A percentile compares a stretch with the other conserved stretches of the same genome.
These are phyloP conservation scores for Epistrophe eligans DNA, from an alignment of 2,888 invertebrate species.

Conservation along the genomic window DNA sequence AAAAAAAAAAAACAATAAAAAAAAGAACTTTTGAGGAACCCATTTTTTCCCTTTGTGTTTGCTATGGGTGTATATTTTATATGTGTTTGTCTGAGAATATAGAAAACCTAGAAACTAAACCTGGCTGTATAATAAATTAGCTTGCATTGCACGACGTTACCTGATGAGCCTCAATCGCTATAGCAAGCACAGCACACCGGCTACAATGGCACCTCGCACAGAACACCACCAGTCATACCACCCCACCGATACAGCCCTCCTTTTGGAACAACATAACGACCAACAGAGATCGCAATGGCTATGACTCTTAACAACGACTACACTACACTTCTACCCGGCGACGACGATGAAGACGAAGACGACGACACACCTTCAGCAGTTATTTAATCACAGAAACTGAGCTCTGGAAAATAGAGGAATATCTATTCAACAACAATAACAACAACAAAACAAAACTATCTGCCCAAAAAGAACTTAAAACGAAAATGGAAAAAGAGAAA, in stretches of 20 bases:
- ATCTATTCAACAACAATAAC: conserved; percentile 26
- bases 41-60: conserved; percentile 32
- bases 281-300: conserved; percentile 56
- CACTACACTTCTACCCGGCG: not conserved
- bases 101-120: conserved; percentile 70
- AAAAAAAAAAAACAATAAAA: not conserved
- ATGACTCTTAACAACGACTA: conserved; percentile 36
- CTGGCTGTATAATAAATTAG: conserved; percentile 75
- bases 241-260: conserved; percentile 23
- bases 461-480: conserved; percentile 52
- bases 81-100: conserved; percentile 44
- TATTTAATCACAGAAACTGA: conserved; percentile 78
- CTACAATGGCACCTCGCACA: conserved; percentile 64
- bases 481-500: conserved; percentile 71
- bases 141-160: conserved; percentile 77
- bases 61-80: not conserved
- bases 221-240: conserved; percentile 18
- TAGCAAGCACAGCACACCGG: conserved; percentile 41
- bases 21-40: conserved; percentile 1
- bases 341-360: conserved; percentile 44
- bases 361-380: conserved; percentile 78
- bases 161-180: conserved; percentile 69
- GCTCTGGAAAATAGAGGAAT: conserved; percentile 67
- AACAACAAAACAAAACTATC: conserved; percentile 58
- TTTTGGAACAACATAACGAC: conserved; percentile 40